Conservation (phyloP, 2,888 invertebrate species). For the Galerucella calmariensis region DNA sequence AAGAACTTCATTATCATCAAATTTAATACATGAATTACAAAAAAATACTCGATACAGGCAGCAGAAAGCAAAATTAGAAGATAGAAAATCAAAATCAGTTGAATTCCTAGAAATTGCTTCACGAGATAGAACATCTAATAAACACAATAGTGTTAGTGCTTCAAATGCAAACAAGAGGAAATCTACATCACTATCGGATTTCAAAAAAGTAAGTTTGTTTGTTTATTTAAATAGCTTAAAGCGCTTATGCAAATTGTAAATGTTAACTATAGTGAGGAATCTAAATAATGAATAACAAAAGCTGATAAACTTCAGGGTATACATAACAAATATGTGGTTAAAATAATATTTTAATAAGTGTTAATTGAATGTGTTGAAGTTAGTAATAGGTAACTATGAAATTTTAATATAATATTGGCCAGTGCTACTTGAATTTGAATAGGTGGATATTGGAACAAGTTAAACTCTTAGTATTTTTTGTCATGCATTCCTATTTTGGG, state of each 20-base stretch:
- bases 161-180: conserved; percentile 25
- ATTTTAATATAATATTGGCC: too few species aligned
- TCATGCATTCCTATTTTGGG: too few species aligned
- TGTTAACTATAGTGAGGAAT: background rate
- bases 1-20: conserved; percentile 36
- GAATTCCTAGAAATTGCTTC: conserved; percentile 36
- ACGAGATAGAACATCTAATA: conserved; percentile 5
- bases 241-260: background rate
- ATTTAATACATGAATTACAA: conserved; percentile 40
- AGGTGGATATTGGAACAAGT: too few species aligned
- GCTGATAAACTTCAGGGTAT: background rate
- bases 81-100: conserved; percentile 41
- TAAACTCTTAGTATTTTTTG: too few species aligned
- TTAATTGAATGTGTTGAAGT: background rate
- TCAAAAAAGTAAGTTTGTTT: conserved; percentile 34
- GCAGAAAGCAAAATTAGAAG: conserved; percentile 38
- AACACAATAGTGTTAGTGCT: background rate
- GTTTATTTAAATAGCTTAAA: background rate
- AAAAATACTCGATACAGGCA: conserved; percentile 34
- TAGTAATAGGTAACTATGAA: background rate
- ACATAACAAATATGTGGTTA: background rate
- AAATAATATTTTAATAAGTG: background rate
- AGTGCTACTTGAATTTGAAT: too few species aligned
- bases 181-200: conserved; percentile 36
- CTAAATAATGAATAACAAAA: background rate